Evolutionary conservation across 2,888 invertebrate genomes (phyloP).

Genomic region (Drosophila algonquin): DNA sequence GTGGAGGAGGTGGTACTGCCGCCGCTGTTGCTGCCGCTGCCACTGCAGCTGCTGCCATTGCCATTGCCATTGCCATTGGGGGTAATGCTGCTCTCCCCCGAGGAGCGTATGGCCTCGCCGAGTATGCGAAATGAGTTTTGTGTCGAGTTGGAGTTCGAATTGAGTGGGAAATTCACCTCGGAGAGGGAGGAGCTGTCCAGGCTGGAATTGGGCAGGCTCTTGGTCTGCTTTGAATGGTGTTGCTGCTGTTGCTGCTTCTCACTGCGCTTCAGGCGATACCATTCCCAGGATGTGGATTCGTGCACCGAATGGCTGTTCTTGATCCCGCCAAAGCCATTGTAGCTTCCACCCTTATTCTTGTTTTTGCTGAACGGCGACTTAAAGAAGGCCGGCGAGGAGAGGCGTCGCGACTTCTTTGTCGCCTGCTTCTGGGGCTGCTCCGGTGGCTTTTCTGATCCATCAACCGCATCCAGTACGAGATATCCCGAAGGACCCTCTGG

Average conservation of each 20-base stretch:
- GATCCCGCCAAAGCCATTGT: conserved; percentile 47
- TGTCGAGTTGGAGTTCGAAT: conserved; percentile 57
- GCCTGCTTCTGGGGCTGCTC: conserved; percentile 21
- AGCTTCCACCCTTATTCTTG: conserved; percentile 60
- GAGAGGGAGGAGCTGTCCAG: conserved; percentile 79
- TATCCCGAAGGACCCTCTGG: conserved; percentile 83
- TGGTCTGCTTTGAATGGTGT: conserved; percentile 26
- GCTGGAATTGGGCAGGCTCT: conserved; percentile 51
- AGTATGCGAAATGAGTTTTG: conserved; percentile 82
- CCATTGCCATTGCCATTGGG: conserved; percentile 56
- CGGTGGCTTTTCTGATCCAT: conserved; percentile 13
- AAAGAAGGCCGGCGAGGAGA: conserved; percentile 87
- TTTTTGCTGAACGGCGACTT: conserved; percentile 86
- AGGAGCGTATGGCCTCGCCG: conserved; percentile 79
- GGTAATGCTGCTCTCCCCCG: conserved; percentile 57
- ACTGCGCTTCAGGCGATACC: conserved; percentile 82
- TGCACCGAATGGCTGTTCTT: conserved; percentile 75
- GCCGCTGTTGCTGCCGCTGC: conserved; percentile 72
- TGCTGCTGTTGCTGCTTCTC: conserved; percentile 53
- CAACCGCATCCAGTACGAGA: conserved; percentile 67
- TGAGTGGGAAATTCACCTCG: conserved; percentile 80
- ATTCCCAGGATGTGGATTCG: conserved; percentile 84
- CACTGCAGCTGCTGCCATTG: conserved; percentile 41
- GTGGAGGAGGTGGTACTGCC: conserved; percentile 79
- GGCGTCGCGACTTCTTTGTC: conserved; percentile 84